These are phyloP conservation scores for Drosophila leontia DNA, from an alignment of 1,140 invertebrate genomes.

Conservation along the genomic window DNA sequence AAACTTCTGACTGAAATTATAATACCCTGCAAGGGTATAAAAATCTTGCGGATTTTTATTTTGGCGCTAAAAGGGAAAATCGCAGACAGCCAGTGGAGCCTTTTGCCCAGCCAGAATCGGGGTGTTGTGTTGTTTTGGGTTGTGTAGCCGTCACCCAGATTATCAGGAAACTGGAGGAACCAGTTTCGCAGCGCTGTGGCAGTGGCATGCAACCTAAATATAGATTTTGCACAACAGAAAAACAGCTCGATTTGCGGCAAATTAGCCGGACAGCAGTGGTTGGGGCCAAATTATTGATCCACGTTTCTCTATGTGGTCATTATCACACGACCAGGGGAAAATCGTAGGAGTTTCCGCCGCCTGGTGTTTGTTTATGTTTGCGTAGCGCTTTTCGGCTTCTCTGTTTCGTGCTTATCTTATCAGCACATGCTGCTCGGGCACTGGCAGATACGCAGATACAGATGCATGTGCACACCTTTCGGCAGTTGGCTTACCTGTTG, in stretches of 20 bases:
- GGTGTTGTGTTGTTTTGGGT: conserved; percentile 50
- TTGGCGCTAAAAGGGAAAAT: conserved; percentile 77
- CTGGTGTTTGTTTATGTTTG: conserved; percentile 47
- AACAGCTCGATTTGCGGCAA: conserved; percentile 32
- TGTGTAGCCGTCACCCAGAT: conserved; percentile 81
- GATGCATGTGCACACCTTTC: conserved; percentile 65
- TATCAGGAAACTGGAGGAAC: conserved; percentile 84
- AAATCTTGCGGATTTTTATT: conserved; percentile 24
- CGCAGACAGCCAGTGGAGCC: conserved; percentile 39
- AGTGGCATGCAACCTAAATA: conserved; percentile 83
- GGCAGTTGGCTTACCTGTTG: conserved; percentile 61
- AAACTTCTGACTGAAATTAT: no score
- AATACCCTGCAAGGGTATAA: no score
- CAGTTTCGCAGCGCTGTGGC: conserved; percentile 69
- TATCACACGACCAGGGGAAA: conserved; percentile 21
- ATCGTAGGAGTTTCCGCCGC: conserved; percentile 25
- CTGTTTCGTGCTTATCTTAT: conserved; percentile 65
- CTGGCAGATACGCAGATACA: conserved; percentile 19
- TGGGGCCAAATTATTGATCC: conserved; percentile 28
- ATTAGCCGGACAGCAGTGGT: conserved; percentile 33
- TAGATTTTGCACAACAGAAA: conserved; percentile 57
- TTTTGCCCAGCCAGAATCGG: conserved; percentile 52
- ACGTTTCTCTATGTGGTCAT: conserved; percentile 5
- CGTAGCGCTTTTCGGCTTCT: conserved; percentile 37
- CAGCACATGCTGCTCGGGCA: conserved; percentile 44